These are phyloP conservation scores for Papilio helenus DNA, from an alignment of 1,140 invertebrate genomes.

Conservation along the genomic window DNA sequence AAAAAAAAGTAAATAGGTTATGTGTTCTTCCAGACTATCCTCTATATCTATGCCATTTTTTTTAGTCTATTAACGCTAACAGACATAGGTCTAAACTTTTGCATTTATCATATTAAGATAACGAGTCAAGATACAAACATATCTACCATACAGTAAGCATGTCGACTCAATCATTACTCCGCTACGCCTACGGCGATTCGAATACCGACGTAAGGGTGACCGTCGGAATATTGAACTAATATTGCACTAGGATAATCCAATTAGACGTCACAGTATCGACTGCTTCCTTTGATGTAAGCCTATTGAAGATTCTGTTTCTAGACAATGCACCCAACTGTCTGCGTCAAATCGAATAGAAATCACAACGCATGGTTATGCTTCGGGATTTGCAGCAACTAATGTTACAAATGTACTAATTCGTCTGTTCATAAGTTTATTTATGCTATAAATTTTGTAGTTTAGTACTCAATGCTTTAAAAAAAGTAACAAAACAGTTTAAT, in stretches of 20 bases:
- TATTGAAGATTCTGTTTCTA: slow-evolving; percentile 36
- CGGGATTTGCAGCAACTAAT: neutral
- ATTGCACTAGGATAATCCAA: slow-evolving; percentile 77
- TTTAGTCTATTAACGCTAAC: too few relatives aligned
- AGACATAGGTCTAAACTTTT: too few relatives aligned
- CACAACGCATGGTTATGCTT: neutral
- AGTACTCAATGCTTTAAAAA: too few relatives aligned
- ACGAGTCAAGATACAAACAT: neutral
- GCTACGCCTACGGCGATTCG: slow-evolving; percentile 49
- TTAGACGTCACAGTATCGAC: slow-evolving; percentile 57
- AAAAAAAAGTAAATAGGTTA: too few relatives aligned
- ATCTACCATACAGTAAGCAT: slow-evolving; percentile 9
- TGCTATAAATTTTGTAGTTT: too few relatives aligned
- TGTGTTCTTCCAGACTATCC: too few relatives aligned
- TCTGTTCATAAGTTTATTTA: neutral
- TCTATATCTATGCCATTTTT: too few relatives aligned
- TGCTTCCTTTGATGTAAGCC: slow-evolving; percentile 48
- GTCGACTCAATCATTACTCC: slow-evolving; percentile 38
- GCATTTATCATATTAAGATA: too few relatives aligned
- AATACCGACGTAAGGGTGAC: slow-evolving; percentile 55
- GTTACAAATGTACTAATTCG: neutral
- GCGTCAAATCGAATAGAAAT: neutral
- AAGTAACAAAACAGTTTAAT: too few relatives aligned
- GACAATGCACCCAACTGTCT: slow-evolving; percentile 14
- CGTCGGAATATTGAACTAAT: slow-evolving; percentile 71